Evolutionary conservation across 2,888 invertebrate species (phyloP).

Genomic region (Eilema griseolum): DNA sequence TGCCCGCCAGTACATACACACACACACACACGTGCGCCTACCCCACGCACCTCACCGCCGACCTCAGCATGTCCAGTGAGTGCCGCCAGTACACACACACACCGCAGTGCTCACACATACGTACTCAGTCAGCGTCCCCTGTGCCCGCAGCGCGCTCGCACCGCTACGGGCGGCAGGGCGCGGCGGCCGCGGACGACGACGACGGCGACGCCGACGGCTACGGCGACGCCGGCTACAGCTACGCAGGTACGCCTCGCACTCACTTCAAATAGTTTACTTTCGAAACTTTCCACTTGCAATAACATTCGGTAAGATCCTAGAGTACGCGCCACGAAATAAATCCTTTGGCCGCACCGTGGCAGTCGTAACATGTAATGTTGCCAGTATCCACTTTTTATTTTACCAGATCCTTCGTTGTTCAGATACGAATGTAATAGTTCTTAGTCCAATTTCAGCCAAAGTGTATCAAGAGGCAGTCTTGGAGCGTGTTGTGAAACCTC

Average conservation of each 20-base stretch:
- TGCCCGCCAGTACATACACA: background rate
- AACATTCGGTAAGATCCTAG: too few species aligned
- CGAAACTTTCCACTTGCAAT: too few species aligned
- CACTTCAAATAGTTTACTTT: background rate
- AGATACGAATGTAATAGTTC: too few species aligned
- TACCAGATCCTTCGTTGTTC: too few species aligned
- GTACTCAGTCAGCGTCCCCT: background rate
- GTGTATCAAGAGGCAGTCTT: too few species aligned
- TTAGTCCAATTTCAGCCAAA: too few species aligned
- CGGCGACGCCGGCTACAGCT: slow-evolving; percentile 63
- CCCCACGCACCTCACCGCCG: slow-evolving; percentile 58
- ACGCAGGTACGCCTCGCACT: slow-evolving; percentile 56
- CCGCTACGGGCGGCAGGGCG: slow-evolving; percentile 95
- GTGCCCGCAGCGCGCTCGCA: slow-evolving; percentile 90
- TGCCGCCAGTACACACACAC: background rate
- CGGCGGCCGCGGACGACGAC: slow-evolving; percentile 89
- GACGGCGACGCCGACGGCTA: slow-evolving; percentile 81
- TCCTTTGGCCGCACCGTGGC: too few species aligned
- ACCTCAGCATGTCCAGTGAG: background rate
- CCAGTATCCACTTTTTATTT: too few species aligned
- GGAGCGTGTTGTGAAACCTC: too few species aligned
- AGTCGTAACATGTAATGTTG: too few species aligned
- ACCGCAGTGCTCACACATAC: slow-evolving; percentile 57
- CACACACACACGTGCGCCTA: slow-evolving; percentile 88
- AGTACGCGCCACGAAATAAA: too few species aligned